Base-by-base conservation (phyloP, 2,113 vertebrate genomes). In the Salvelinus fontinalis region DNA sequence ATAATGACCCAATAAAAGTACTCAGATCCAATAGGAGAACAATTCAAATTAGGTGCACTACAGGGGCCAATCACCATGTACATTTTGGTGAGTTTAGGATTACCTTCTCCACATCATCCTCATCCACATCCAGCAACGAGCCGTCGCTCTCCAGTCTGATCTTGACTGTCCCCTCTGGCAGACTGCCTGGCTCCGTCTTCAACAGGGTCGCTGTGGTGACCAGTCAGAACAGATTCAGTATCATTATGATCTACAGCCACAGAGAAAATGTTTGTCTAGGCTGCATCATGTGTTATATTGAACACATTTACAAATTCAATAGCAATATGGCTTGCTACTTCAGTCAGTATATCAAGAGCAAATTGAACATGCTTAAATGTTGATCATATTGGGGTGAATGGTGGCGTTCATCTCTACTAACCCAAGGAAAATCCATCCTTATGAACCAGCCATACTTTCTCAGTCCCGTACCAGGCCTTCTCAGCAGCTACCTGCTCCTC, bases 31-130 rank as follows among this genome's bases (percentile, higher is more conserved):
- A 44, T 44, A 44, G 2, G 39, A 62, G 16, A 62, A 62, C 39
- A 62, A 16, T n/a, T 24, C 9, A 44, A 44, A 44, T 44, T 44
- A 16, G 59, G 59, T 22, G 59, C n/a, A 22, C n/a, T 60, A 4
- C 59, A 14, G 59, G 2, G 59, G n/a, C 59, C 16, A 39, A 9
- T 39, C 59, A 60, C 3, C 59, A 62, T 22, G 59, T 62, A 44
- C 39, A 44, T 44, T 44, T 44, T 11, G 39, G 2, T 11, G 39
- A 44, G 39, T 44, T 44, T 16, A 62, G 59, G 51, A 88, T 79
- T 91, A 99, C 98, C 96, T 99, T 99, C 84, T 99, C 98, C 51
- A 98, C 92, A 0, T 99, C 97, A 0, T 99, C 97, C 88, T 99
- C 98, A 0, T 99, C 97, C 82, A 98, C 98, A 13, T 99, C 97